Percentiles rank a stretch among this genome's conserved stretches.
phyloP scores from a whole-genome alignment of 2,888 invertebrate species.

The Lacanobia wlatinum region DNA sequence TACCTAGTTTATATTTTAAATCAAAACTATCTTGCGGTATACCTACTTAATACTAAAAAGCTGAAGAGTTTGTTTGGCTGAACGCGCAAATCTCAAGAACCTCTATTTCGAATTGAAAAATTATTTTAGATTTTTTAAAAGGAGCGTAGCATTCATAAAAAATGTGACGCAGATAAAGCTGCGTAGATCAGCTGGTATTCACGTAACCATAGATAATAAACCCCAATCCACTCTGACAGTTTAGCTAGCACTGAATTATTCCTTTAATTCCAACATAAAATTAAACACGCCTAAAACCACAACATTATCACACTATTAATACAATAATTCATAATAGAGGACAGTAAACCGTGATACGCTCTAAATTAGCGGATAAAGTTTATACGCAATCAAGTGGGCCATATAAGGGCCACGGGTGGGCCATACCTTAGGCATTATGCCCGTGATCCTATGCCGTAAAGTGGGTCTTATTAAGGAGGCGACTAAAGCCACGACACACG shows the following conservation, averaged over 20 bases:
- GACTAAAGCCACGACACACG: constrained; percentile 47
- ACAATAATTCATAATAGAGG: constrained; percentile 69
- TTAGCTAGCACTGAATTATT: constrained; percentile 18
- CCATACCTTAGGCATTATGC: constrained; percentile 62
- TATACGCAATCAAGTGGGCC: constrained; percentile 74
- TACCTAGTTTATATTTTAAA: too few species aligned
- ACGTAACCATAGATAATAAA: background rate
- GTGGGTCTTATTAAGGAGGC: constrained; percentile 65
- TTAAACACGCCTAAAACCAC: constrained; percentile 31
- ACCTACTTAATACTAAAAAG: too few species aligned
- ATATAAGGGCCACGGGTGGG: constrained; percentile 68
- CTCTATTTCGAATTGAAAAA: too few species aligned
- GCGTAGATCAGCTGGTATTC: too few species aligned
- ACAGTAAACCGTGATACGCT: constrained; percentile 69
- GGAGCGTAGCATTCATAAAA: too few species aligned
- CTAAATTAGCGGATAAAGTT: constrained; percentile 74
- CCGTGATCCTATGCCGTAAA: constrained; percentile 69
- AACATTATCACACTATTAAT: constrained; percentile 48
- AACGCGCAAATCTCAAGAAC: too few species aligned
- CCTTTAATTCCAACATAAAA: constrained; percentile 37
- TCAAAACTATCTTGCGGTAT: too few species aligned
- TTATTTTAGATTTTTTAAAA: too few species aligned
- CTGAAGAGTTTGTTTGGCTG: too few species aligned
- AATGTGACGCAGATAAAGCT: too few species aligned
- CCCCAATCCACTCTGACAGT: background rate